phyloP scores from a whole-genome alignment of 2,113 vertebrate species.

The Podocnemis expansa region DNA sequence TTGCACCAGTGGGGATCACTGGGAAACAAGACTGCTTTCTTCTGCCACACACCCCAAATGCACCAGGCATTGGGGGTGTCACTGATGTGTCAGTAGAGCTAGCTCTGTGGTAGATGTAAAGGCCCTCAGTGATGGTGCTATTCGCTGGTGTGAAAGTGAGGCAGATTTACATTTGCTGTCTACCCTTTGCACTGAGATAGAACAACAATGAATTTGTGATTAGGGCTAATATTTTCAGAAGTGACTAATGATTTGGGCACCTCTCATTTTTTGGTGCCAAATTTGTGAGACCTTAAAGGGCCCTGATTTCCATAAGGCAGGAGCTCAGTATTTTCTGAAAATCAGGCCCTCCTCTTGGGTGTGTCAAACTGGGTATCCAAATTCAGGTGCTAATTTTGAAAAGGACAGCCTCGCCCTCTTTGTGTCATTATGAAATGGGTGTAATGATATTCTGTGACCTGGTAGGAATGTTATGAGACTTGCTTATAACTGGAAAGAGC shows the following conservation, averaged over 20 bases:
- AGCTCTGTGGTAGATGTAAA: neutral
- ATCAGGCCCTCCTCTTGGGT: too few relatives aligned
- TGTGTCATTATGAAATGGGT: neutral
- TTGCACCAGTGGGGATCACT: neutral
- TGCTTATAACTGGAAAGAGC: rapidly evolving
- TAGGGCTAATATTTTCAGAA: too few relatives aligned
- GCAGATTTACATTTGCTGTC: neutral
- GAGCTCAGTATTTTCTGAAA: too few relatives aligned
- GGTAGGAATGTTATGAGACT: neutral
- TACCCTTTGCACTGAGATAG: too few relatives aligned
- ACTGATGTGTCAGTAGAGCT: neutral
- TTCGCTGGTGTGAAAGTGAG: neutral
- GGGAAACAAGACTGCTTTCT: neutral
- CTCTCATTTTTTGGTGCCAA: too few relatives aligned
- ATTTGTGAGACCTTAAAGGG: too few relatives aligned
- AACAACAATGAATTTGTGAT: too few relatives aligned
- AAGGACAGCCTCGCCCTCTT: neutral
- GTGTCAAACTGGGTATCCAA: too few relatives aligned
- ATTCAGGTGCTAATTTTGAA: neutral
- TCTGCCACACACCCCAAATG: neutral
- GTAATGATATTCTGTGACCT: neutral
- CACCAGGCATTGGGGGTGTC: neutral
- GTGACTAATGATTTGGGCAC: too few relatives aligned
- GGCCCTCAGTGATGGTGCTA: neutral
- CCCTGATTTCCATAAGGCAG: too few relatives aligned